Base-by-base conservation (phyloP, 2,113 vertebrate species). In the Cervus canadensis region DNA sequence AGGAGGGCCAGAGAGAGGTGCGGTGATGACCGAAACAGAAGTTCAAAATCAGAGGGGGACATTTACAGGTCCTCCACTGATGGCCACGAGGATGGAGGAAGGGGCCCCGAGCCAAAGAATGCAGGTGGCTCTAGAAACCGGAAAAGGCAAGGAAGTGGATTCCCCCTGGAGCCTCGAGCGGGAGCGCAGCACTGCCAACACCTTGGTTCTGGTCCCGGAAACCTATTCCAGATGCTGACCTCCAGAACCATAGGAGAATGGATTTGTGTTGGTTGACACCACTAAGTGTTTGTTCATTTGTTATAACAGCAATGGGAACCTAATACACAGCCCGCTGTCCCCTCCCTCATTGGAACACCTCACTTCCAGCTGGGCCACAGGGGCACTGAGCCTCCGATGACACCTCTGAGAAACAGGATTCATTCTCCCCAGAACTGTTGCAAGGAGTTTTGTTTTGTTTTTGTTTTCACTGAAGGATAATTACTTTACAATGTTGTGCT, bases 1-100 rank as follows among this genome's bases (percentile, higher is more conserved):
- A 0, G 23, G 67, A 36, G 26, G 50, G 25, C 4, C n/a, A 6
- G 40, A 67, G 30, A 48, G 16, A 26, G 17, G 16, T 33, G 30
- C 36, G 3, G 4, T 12, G 57, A 8, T 2, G 16, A 14, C 0
- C 1, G 6, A 11, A 26, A 56, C 30, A 7, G 54, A 64, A 7
- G 43, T n/a, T 52, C 43, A 10, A 1, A 6, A 40, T 52, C 89
- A 17, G 95, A 52, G 26, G 13, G 10, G 12, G 33, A 57, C 23
- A 2, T 23, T 25, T 7, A 11, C 14, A 67, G 36, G 15, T 48
- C 17, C 82, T 4, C 1, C 28, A 0, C 5, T 1, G 33, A 12
- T 33, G 62, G 6, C 56, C 56, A 0, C 2, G 7, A 67, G 33
- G 48, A 2, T 7, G 40, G 8, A 25, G 48, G 54, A 19, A 17